Conservation (phyloP, 2,113 vertebrate species). For the Brachypteracias leptosomus region DNA sequence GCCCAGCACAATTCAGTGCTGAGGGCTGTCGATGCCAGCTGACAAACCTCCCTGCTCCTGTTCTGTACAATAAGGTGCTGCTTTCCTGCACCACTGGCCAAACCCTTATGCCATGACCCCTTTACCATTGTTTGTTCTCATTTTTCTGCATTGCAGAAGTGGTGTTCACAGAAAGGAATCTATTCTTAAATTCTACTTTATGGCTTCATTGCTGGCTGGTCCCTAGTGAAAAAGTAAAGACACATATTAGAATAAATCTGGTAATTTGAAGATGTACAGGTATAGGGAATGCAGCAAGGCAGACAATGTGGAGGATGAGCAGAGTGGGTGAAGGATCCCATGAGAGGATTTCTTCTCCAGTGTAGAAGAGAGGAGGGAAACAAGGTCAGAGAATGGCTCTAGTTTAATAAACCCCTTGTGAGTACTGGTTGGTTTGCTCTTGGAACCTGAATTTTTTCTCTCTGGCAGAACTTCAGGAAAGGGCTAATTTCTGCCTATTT, state of each 20-base stretch:
- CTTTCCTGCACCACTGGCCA: neutral
- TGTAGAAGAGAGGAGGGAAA: neutral
- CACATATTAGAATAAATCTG: neutral
- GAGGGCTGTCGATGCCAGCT: too few species aligned
- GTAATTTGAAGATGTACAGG: neutral
- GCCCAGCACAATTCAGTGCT: neutral
- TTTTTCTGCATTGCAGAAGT: neutral
- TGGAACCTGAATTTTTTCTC: neutral
- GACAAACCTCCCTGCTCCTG: neutral
- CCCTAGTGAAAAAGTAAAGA: neutral
- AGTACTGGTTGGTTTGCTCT: neutral
- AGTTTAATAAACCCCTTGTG: neutral
- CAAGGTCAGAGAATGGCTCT: neutral
- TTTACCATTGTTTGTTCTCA: neutral
- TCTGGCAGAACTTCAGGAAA: neutral
- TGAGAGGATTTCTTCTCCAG: neutral
- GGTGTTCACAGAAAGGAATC: neutral
- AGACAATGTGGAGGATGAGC: neutral
- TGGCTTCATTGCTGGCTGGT: neutral
- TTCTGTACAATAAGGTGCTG: neutral
- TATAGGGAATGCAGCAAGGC: neutral
- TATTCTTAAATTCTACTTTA: neutral
- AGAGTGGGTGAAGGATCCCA: neutral
- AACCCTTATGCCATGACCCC: neutral
- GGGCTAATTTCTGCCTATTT: neutral